Percentiles rank a stretch among this genome's conserved stretches.
Evolutionary conservation across 2,888 invertebrate species (phyloP).

Genomic region (Oscheius sp.): DNA sequence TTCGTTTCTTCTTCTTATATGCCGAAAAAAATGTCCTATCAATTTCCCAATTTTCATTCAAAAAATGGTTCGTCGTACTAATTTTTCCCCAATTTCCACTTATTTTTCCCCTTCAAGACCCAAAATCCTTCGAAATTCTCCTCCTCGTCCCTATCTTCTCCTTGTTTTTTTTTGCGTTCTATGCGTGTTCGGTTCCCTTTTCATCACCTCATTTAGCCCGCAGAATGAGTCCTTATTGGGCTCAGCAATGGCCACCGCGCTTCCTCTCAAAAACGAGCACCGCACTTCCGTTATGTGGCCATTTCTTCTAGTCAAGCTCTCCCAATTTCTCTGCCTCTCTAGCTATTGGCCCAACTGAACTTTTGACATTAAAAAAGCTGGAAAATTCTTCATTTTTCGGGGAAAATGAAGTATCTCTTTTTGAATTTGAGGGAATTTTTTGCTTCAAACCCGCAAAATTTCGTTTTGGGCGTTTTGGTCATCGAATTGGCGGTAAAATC

Average conservation of each 20-base stretch:
- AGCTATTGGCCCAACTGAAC: neutral
- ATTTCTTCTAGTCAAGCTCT: neutral
- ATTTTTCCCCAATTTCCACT: too few species aligned
- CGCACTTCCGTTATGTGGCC: constrained; percentile 3
- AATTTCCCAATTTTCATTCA: too few species aligned
- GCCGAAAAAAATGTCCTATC: too few species aligned
- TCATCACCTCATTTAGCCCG: constrained; percentile 36
- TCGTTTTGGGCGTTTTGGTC: too few species aligned
- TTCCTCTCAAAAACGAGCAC: constrained; percentile 25
- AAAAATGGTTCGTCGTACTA: too few species aligned
- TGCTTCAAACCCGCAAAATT: too few species aligned
- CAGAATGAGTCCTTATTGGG: constrained; percentile 35
- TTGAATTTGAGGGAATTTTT: too few species aligned
- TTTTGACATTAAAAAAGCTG: too few species aligned
- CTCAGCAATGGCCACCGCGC: constrained; percentile 32
- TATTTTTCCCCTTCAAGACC: too few species aligned
- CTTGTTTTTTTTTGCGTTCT: neutral
- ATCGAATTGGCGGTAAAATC: too few species aligned
- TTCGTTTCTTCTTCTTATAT: neutral
- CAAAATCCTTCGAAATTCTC: neutral
- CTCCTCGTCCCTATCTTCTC: neutral
- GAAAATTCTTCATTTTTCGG: too few species aligned
- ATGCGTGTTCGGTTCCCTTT: constrained; percentile 24
- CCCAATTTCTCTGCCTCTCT: neutral
- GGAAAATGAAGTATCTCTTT: too few species aligned